phyloP scores from a whole-genome alignment of 2,797 vertebrate genomes.

The Chloroceryle amazona region DNA sequence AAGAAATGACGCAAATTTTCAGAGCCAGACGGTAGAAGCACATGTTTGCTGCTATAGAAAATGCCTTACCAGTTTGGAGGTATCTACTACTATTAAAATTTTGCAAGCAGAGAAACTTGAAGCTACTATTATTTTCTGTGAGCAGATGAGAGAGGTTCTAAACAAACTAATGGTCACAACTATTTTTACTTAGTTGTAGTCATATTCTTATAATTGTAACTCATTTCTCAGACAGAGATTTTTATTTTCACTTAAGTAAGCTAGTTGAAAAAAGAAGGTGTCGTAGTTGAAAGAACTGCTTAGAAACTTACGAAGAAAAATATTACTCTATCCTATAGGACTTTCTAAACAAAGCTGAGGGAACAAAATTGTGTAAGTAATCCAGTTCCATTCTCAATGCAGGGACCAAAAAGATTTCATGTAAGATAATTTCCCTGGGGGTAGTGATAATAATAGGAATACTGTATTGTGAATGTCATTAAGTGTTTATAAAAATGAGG shows the following conservation, averaged over 20 bases:
- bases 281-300: not conserved
- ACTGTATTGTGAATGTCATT: not conserved
- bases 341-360: not conserved
- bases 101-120: not conserved
- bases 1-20: not conserved
- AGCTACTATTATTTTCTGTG: not conserved
- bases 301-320: not conserved
- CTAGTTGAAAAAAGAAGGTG: not conserved
- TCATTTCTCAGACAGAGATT: not conserved
- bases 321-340: not conserved
- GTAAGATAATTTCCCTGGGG: not conserved
- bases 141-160: not conserved
- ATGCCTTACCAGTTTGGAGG: not conserved
- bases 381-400: not conserved
- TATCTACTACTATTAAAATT: not conserved
- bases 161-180: not conserved
- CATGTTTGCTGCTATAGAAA: rapidly evolving
- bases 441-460: not conserved
- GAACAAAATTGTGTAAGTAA: not conserved
- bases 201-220: not conserved
- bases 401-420: not conserved
- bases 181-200: not conserved
- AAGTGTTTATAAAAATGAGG: not conserved
- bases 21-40: not conserved
- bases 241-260: not conserved